Evolutionary conservation across 2,888 invertebrate species (phyloP).

Genomic region (Luffia ferchaultella): DNA sequence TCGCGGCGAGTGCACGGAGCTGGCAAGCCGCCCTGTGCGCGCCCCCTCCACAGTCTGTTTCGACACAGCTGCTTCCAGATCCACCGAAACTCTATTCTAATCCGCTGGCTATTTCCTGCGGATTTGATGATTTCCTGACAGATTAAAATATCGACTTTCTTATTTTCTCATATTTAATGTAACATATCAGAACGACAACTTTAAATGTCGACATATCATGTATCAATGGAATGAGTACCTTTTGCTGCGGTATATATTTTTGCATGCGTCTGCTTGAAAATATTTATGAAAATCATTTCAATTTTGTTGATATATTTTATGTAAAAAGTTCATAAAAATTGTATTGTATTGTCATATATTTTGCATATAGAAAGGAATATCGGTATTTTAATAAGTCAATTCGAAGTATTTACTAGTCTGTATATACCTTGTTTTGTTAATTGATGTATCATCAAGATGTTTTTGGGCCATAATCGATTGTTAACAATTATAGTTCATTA

Average conservation of each 20-base stretch:
- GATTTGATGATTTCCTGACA: slow-evolving; percentile 6
- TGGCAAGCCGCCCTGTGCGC: slow-evolving; percentile 41
- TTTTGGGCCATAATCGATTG: too few species aligned
- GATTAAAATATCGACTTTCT: slow-evolving; percentile 47
- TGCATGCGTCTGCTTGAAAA: not conserved
- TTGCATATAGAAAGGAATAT: too few species aligned
- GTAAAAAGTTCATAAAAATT: too few species aligned
- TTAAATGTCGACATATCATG: slow-evolving; percentile 3
- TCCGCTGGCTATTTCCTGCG: slow-evolving; percentile 25
- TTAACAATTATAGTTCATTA: too few species aligned
- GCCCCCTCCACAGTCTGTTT: slow-evolving; percentile 37
- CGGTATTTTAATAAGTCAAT: not conserved
- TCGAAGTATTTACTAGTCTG: not conserved
- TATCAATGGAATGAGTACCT: not conserved
- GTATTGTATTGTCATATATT: too few species aligned
- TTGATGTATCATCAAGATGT: not conserved
- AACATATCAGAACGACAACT: not conserved
- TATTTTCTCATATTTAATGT: slow-evolving; percentile 6
- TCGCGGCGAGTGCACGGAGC: slow-evolving; percentile 43
- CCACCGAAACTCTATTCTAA: slow-evolving; percentile 84
- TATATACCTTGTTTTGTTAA: not conserved
- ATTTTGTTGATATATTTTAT: too few species aligned
- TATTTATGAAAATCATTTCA: not conserved
- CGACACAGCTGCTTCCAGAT: slow-evolving; percentile 66
- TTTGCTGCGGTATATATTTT: not conserved